Percentiles rank a stretch among this genome's conserved stretches.
Conservation (phyloP, 2,888 invertebrate species). For the Ypsolopha scabrella region DNA sequence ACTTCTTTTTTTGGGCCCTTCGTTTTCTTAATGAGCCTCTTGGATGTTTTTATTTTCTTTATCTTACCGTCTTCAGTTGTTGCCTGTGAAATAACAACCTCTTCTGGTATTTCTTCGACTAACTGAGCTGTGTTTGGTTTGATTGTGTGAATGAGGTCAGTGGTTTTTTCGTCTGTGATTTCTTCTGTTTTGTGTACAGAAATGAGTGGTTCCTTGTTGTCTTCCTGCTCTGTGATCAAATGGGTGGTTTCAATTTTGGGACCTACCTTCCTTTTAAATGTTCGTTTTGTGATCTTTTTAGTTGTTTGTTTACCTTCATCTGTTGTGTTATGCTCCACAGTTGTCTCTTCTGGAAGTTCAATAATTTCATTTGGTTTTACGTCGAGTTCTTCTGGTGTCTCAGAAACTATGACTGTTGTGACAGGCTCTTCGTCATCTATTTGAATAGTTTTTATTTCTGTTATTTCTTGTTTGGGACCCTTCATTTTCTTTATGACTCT, state of each 20-base stretch:
- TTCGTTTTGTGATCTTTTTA: too few relatives aligned
- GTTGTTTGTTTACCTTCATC: too few relatives aligned
- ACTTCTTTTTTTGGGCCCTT: conserved; percentile 17
- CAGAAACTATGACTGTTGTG: conserved; percentile 4
- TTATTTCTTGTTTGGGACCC: conserved; percentile 31
- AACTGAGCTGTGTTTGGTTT: too few relatives aligned
- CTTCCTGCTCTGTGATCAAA: too few relatives aligned
- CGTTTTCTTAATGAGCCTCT: conserved; percentile 42
- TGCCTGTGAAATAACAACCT: conserved; percentile 4
- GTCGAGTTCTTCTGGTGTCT: conserved; percentile 19
- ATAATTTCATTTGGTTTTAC: conserved; percentile 12
- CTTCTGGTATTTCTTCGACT: conserved; percentile 21
- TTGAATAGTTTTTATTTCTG: conserved; percentile 30
- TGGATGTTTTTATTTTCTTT: conserved; percentile 35
- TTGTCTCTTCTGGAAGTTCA: too few relatives aligned
- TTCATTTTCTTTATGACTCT: conserved; percentile 25
- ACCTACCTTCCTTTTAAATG: too few relatives aligned
- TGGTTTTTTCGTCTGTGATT: too few relatives aligned
- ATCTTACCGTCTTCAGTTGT: conserved; percentile 20
- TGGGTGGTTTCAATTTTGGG: too few relatives aligned
- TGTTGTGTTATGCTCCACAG: too few relatives aligned
- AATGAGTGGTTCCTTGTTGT: too few relatives aligned
- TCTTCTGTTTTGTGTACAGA: too few relatives aligned
- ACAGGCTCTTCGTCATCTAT: conserved; percentile 16
- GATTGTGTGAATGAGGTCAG: too few relatives aligned